Percentiles rank a stretch among this genome's conserved stretches.
Evolutionary conservation across 1,140 invertebrate genomes (phyloP).

Genomic region (Meloidogyne exigua): DNA sequence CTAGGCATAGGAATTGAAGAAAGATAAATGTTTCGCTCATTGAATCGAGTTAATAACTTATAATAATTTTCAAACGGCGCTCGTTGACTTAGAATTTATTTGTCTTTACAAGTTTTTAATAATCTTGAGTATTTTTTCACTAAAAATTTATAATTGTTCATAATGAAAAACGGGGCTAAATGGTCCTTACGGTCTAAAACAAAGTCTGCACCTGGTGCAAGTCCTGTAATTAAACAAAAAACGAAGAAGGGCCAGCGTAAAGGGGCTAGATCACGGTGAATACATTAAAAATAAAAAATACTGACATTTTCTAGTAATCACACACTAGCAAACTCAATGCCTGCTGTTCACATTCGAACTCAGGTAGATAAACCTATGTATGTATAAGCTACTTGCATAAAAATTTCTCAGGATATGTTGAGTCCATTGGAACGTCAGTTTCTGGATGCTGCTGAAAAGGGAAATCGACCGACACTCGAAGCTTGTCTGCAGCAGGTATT

Average conservation of each 20-base stretch:
- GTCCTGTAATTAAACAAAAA: background rate
- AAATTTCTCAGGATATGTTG: conserved; percentile 25
- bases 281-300: background rate
- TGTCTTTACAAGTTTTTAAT: no score
- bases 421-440: conserved; percentile 58
- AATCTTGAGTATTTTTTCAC: no score
- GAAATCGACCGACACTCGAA: conserved; percentile 68
- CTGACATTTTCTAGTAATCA: conserved; percentile 14
- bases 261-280: conserved; percentile 9
- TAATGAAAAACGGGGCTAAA: conserved; percentile 11
- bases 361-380: background rate
- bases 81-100: background rate
- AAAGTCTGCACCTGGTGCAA: background rate
- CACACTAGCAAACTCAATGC: conserved; percentile 34
- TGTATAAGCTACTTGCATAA: background rate
- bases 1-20: no score
- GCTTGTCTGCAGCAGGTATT: conserved; percentile 65
- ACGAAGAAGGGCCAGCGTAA: background rate
- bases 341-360: conserved; percentile 32
- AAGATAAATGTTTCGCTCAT: background rate
- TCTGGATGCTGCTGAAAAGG: conserved; percentile 69
- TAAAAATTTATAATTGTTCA: background rate
- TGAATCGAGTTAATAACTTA: background rate
- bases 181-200: conserved; percentile 3
- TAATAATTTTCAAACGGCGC: background rate